These are phyloP conservation scores for Cichladusa arquata DNA, from an alignment of 2,113 vertebrate species.

Conservation along the genomic window DNA sequence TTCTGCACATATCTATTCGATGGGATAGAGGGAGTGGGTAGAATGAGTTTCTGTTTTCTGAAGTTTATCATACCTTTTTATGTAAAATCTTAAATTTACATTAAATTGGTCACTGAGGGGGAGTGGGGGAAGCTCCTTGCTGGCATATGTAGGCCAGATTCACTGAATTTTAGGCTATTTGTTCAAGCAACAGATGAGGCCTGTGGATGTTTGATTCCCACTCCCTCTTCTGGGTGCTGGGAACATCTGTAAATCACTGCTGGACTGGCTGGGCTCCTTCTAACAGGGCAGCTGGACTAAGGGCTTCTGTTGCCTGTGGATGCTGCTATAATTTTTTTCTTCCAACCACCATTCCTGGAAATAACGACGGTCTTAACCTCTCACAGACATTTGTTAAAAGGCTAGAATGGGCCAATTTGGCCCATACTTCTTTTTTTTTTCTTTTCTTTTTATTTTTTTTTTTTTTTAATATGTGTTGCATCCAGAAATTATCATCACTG, in stretches of 20 bases:
- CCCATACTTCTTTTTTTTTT: not conserved
- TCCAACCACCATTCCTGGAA: constrained; percentile 56
- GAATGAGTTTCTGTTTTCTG: not conserved
- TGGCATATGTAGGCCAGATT: not conserved
- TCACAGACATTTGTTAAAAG: not conserved
- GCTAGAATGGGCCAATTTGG: not conserved
- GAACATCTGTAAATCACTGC: not conserved
- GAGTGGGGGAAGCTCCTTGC: not conserved
- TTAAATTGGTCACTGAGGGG: not conserved
- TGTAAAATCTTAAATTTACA: not conserved
- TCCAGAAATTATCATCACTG: constrained; percentile 1
- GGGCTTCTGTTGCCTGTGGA: constrained; percentile 29
- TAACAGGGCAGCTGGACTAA: constrained; percentile 23
- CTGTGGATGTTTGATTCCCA: constrained; percentile 19
- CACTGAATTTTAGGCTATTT: not conserved
- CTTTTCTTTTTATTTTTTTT: no score
- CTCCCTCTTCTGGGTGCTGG: not conserved
- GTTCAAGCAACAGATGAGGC: not conserved
- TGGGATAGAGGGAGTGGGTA: not conserved
- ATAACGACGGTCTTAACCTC: constrained; percentile 33
- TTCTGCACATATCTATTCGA: not conserved
- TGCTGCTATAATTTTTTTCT: constrained; percentile 50
- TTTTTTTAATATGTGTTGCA: not conserved
- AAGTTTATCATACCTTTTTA: not conserved
- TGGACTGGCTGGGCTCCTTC: not conserved